These are phyloP conservation scores for Diplolepis rosae DNA, from an alignment of 2,888 invertebrate species.

Conservation along the genomic window DNA sequence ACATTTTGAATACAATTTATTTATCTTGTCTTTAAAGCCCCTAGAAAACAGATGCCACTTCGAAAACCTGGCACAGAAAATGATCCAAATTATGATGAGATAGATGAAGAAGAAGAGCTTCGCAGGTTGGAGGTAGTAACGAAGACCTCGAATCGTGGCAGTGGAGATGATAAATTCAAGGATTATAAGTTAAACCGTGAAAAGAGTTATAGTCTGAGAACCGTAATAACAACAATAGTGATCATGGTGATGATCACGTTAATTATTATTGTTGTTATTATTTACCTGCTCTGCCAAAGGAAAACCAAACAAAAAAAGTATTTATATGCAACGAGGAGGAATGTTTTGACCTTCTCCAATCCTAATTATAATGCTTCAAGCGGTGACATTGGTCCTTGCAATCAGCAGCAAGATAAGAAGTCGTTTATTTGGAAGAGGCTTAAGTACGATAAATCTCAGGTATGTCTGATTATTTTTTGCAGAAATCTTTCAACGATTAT, in stretches of 20 bases:
- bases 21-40: slow-evolving; percentile 63
- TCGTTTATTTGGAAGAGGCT: slow-evolving; percentile 83
- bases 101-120: slow-evolving; percentile 64
- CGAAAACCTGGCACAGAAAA: slow-evolving; percentile 66
- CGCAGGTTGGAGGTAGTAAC: slow-evolving; percentile 53
- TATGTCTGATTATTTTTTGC: slow-evolving; percentile 72
- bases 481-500: slow-evolving; percentile 22
- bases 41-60: slow-evolving; percentile 61
- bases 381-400: slow-evolving; percentile 73
- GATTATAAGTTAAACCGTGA: slow-evolving; percentile 66
- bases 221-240: slow-evolving; percentile 72
- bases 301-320: slow-evolving; percentile 75
- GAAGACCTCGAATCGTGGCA: slow-evolving; percentile 48
- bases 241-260: slow-evolving; percentile 70
- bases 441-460: slow-evolving; percentile 87
- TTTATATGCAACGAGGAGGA: slow-evolving; percentile 78
- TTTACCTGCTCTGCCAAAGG: slow-evolving; percentile 74
- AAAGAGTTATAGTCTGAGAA: slow-evolving; percentile 71
- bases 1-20: not conserved
- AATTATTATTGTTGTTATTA: slow-evolving; percentile 64
- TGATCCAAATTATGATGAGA: slow-evolving; percentile 65
- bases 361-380: slow-evolving; percentile 86
- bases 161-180: slow-evolving; percentile 65
- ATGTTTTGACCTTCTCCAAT: slow-evolving; percentile 90
- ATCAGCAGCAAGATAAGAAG: slow-evolving; percentile 74